These are phyloP conservation scores for Caerostris darwini DNA, from an alignment of 1,140 invertebrate species.

Conservation along the genomic window DNA sequence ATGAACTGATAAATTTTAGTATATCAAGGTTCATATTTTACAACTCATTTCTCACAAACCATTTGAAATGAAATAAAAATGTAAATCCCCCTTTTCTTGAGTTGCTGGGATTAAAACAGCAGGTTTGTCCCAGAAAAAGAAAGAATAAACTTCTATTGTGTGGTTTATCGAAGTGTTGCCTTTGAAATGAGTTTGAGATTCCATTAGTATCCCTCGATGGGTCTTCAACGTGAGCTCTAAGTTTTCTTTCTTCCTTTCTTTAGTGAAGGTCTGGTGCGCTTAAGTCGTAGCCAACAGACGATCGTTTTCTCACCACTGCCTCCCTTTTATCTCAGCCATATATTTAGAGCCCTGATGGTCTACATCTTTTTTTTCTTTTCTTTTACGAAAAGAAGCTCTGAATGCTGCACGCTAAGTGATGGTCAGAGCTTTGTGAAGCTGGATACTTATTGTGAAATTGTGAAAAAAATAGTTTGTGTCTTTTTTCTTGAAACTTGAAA, in stretches of 20 bases:
- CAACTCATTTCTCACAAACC: no score
- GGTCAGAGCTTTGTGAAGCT: not conserved
- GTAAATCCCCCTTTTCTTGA: not conserved
- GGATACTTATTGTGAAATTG: conserved; percentile 24
- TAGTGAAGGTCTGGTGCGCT: not conserved
- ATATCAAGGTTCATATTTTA: no score
- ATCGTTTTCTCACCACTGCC: conserved; percentile 5
- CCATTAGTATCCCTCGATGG: conserved; percentile 1
- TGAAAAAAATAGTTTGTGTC: not conserved
- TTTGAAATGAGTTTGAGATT: not conserved
- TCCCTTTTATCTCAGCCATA: conserved; percentile 31
- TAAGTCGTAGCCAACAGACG: conserved; percentile 12
- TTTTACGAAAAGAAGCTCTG: not conserved
- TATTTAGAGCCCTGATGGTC: conserved; percentile 30
- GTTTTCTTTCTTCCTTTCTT: conserved; percentile 7
- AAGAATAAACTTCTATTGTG: not conserved
- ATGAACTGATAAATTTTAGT: no score
- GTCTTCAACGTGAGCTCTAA: not conserved
- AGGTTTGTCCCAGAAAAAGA: no score
- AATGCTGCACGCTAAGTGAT: conserved; percentile 8
- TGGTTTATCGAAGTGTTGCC: not conserved
- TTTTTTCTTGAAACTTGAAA: not conserved
- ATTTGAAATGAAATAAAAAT: not conserved
- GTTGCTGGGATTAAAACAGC: not conserved
- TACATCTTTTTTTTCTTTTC: not conserved